Base-by-base conservation (phyloP, 2,797 vertebrate genomes). In the Schizopygopsis pylzovi region DNA sequence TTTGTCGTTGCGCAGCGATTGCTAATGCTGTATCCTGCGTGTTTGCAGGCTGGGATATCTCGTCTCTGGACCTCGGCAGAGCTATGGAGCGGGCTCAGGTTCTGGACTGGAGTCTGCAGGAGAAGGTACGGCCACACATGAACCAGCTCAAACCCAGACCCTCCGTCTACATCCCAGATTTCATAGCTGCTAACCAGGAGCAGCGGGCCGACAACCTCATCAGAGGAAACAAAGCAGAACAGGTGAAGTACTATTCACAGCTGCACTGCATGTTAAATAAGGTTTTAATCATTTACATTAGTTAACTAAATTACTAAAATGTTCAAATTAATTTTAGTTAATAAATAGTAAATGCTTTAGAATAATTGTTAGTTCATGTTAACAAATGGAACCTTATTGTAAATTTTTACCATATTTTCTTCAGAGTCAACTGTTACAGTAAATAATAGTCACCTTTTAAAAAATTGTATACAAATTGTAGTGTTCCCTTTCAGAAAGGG, bases 181-280 rank as follows among this genome's bases (percentile, higher is more conserved):
- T 98, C 94, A 99, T 99, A 20, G 98, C 98, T 0, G 96, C 97
- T 73, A 99, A 99, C 94, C 98, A 99, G 91, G 93, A 94, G 84
- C 94, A 94, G 9, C 92, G 98, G 1, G 98, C 97, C 0, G 96
- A 99, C 92, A 96, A 97, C 1, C 85, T 98, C 72, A 95, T 99
- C 39, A 88, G 39, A 0, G 98, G 98, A 25, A 96, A 95, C 16
- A 96, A 95, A 82, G 95, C 95, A 0, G 94, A 98, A 90, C 98
- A 99, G 98, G 98, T 99, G 92, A 20, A 28, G 10, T 9, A 11
- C 11, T 43, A 49, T 15, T 15, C 47, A 49, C 47, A 49, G 13
- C 47, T 49, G 47, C 47, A 49, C 4, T 49, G 13, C 47, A 11
- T 25, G 12, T 39, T 61, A n/a, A 25, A 47, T 15, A 49, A 49